Conservation (phyloP, 2,888 invertebrate genomes). For the Drosophila buzzatii region DNA sequence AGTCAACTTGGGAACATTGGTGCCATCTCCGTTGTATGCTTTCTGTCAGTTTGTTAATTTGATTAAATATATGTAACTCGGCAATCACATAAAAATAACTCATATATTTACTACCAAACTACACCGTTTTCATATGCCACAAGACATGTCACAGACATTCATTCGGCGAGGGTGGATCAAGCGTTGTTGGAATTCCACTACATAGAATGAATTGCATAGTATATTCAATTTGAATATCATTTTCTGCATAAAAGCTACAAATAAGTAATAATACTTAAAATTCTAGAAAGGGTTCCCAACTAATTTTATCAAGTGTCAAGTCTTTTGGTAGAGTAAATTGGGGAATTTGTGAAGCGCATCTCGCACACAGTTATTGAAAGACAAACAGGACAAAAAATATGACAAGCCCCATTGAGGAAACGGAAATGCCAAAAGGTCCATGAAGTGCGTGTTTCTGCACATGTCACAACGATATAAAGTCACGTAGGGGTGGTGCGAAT, state of each 20-base stretch:
- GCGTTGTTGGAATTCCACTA: not conserved
- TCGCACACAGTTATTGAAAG: slow-evolving; percentile 67
- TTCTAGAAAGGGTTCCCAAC: not conserved
- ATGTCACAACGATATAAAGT: slow-evolving; percentile 48
- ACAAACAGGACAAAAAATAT: slow-evolving; percentile 63
- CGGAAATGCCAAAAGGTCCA: slow-evolving; percentile 76
- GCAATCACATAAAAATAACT: slow-evolving; percentile 48
- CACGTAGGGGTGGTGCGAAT: slow-evolving; percentile 7
- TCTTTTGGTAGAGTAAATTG: not conserved
- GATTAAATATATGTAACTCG: slow-evolving; percentile 71
- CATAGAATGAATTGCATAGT: not conserved
- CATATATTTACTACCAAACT: slow-evolving; percentile 28
- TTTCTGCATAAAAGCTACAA: not conserved
- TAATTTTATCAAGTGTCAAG: not conserved
- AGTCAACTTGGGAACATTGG: slow-evolving; percentile 4
- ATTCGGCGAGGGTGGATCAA: slow-evolving; percentile 21
- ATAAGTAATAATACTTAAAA: not conserved
- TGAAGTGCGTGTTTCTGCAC: slow-evolving; percentile 71
- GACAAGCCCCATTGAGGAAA: slow-evolving; percentile 51
- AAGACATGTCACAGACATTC: slow-evolving; percentile 28
- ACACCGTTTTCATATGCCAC: slow-evolving; percentile 26
- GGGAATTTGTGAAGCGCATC: slow-evolving; percentile 24
- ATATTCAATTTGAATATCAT: not conserved
- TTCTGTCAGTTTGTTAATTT: slow-evolving; percentile 65
- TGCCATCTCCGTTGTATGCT: slow-evolving; percentile 14